Conservation (phyloP, 2,797 vertebrate species). For the Hypotaenidia philippensis region DNA sequence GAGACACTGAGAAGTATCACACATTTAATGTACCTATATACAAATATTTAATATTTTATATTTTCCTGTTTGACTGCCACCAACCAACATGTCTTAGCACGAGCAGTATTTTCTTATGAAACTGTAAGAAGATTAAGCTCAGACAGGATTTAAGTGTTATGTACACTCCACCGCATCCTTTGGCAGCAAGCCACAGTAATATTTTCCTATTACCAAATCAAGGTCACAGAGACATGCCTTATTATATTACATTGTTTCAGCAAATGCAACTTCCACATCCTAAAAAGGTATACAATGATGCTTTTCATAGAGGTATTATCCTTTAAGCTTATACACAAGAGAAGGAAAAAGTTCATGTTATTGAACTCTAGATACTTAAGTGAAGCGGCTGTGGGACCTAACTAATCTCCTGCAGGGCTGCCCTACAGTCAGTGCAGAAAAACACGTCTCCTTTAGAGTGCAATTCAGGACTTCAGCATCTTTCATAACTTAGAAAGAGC, state of each 20-base stretch:
- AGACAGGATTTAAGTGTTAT: slow-evolving; percentile 75
- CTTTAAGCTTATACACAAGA: background rate
- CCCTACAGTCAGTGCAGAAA: background rate
- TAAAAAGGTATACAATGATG: background rate
- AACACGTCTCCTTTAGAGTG: background rate
- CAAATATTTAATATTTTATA: background rate
- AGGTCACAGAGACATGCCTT: slow-evolving; percentile 46
- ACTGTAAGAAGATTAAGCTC: slow-evolving; percentile 69
- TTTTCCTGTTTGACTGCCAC: background rate
- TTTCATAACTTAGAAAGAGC: slow-evolving; percentile 12
- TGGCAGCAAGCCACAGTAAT: slow-evolving; percentile 17
- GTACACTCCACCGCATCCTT: slow-evolving; percentile 52
- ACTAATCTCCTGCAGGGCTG: slow-evolving; percentile 3
- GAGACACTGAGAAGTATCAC: background rate
- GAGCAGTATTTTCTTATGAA: slow-evolving; percentile 40
- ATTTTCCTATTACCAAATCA: slow-evolving; percentile 64
- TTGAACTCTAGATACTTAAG: background rate
- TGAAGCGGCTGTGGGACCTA: background rate
- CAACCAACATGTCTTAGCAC: background rate
- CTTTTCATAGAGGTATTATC: background rate
- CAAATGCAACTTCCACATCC: background rate
- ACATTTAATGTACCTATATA: background rate
- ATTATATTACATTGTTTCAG: slow-evolving; percentile 1
- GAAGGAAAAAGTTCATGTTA: background rate
- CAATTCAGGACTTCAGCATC: background rate